These are phyloP conservation scores for Mystacornis crossleyi DNA, from an alignment of 2,113 vertebrate genomes.

Conservation along the genomic window DNA sequence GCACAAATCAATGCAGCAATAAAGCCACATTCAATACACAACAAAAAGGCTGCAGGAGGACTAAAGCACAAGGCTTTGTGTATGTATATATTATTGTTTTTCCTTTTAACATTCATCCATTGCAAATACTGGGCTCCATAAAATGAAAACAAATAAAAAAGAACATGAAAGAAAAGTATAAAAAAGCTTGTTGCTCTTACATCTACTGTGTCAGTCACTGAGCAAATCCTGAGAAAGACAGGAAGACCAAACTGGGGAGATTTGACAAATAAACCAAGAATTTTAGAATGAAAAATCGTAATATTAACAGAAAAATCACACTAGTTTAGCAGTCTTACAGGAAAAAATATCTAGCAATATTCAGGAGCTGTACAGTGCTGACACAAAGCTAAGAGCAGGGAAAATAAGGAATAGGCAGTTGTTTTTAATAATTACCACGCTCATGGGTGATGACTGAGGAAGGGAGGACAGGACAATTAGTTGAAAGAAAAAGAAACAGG, in stretches of 20 bases:
- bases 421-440: conserved; percentile 92
- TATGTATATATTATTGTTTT: not conserved
- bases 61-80: conserved; percentile 62
- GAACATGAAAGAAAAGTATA: not conserved
- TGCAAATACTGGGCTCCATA: conserved; percentile 54
- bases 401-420: conserved; percentile 68
- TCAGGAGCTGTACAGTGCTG: conserved; percentile 85
- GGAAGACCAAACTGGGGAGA: conserved; percentile 50
- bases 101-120: conserved; percentile 63
- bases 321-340: not conserved
- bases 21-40: conserved; percentile 76
- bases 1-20: conserved; percentile 75
- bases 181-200: conserved; percentile 76
- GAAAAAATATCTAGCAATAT: conserved; percentile 1
- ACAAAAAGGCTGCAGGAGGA: conserved; percentile 66
- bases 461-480: conserved; percentile 84
- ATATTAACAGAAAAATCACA: conserved; percentile 12
- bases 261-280: conserved; percentile 19
- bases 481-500: conserved; percentile 78
- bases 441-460: conserved; percentile 95
- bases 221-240: conserved; percentile 80
- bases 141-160: conserved; percentile 49
- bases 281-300: conserved; percentile 32
- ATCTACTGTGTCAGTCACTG: conserved; percentile 79
- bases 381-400: conserved; percentile 81